These are phyloP conservation scores for Lagorchestes hirsutus DNA, from an alignment of 2,797 vertebrate species.

Conservation along the genomic window DNA sequence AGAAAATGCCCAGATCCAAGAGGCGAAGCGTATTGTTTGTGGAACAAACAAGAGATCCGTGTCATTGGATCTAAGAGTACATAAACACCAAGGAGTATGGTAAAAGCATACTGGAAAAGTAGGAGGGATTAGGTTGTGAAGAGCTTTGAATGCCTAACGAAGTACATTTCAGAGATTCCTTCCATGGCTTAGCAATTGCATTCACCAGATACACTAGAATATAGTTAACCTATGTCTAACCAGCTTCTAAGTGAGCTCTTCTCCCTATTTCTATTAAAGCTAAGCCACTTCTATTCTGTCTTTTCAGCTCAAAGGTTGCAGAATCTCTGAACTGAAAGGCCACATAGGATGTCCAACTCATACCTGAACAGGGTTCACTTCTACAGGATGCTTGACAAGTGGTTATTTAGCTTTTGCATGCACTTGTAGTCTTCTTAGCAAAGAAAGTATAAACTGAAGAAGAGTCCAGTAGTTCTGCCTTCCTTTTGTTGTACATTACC, in stretches of 20 bases:
- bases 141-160: not conserved
- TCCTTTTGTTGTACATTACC: not conserved
- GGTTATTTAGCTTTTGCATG: not conserved
- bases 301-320: no score
- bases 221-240: no score
- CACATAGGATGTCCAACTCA: not conserved
- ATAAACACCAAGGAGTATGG: not conserved
- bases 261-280: no score
- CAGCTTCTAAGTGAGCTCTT: no score
- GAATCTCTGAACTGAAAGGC: not conserved
- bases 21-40: not conserved
- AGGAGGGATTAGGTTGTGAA: not conserved
- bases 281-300: no score
- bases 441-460: not conserved
- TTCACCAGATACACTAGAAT: no score
- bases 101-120: not conserved
- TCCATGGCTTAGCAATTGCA: not conserved
- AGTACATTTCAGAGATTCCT: not conserved
- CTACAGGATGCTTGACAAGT: not conserved
- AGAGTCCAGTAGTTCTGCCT: not conserved
- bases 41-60: not conserved
- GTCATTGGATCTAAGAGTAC: not conserved
- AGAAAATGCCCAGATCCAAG: not conserved
- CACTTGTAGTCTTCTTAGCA: not conserved
- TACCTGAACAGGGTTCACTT: not conserved